Conservation (phyloP, 1,140 invertebrate species). For the Apis cerana region DNA sequence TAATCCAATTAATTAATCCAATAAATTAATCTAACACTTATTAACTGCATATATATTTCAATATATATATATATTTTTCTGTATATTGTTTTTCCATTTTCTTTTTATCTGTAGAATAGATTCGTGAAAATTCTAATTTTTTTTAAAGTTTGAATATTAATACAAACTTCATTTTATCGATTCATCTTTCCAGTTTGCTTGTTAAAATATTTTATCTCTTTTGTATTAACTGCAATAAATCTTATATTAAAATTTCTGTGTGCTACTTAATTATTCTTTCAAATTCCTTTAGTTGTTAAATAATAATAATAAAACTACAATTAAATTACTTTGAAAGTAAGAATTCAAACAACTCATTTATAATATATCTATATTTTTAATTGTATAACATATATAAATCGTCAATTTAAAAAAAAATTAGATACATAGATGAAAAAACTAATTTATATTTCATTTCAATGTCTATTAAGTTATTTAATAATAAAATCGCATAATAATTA, state of each 20-base stretch:
- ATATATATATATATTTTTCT: not conserved
- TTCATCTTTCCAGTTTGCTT: not conserved
- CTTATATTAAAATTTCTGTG: too few relatives aligned
- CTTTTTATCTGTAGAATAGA: not conserved
- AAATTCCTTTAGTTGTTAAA: not conserved
- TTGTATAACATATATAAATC: too few relatives aligned
- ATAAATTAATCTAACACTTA: not conserved
- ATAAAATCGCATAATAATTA: too few relatives aligned
- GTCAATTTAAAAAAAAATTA: too few relatives aligned
- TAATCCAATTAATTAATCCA: too few relatives aligned
- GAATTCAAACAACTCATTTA: too few relatives aligned
- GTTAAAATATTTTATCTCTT: not conserved
- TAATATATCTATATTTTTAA: too few relatives aligned
- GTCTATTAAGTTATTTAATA: too few relatives aligned
- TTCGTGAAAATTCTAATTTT: not conserved
- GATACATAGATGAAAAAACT: too few relatives aligned
- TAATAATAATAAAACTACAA: not conserved
- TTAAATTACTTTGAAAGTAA: not conserved
- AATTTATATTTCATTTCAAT: too few relatives aligned
- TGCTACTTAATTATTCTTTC: not conserved
- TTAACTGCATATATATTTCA: not conserved
- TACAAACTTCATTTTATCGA: not conserved
- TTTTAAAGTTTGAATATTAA: not conserved
- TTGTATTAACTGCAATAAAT: too few relatives aligned
- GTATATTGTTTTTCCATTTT: not conserved